Evolutionary conservation across 2,113 vertebrate genomes (phyloP), one percentile per base, ranked within the genome.

Genomic region (Lepus timidus): DNA sequence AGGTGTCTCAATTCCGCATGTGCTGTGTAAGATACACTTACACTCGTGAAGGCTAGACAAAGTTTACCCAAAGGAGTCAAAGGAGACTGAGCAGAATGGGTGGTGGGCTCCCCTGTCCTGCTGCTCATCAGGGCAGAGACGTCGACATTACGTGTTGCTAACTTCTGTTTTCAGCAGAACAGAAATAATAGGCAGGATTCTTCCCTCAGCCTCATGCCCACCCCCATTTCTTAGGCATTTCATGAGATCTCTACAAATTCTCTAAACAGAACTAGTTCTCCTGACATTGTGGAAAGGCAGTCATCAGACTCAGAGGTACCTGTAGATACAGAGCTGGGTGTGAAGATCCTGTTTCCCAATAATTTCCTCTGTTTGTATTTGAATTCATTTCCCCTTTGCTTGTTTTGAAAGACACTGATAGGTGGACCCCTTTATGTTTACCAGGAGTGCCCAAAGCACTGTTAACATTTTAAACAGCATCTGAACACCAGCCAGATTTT

Each of bases 111-210:
- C 44, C 22, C 4, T 4, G 0, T 73, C 25, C 1, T 9, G 17
- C 79, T 76, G 44, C 29, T 91, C 65, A 62, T n/a, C 27, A 71
- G 62, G 23, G 13, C 6, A 82, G 29, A 79, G 33, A 91, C 79
- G 27, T 67, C 74, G 23, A 71, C 68, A 44, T 73, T 90, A 27
- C 58, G 25, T 12, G 36, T 5, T 29, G 52, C 5, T 78, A 5
- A 91, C 75, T 86, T 87, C 44, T 20, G 25, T 95, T 92, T 91
- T 86, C 70, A 74, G 31, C 19, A 83, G 80, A 85, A 88, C 27
- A 86, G n/a, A 95, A 64, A 27, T 67, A n/a, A 36, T 20, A 36
- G 16, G 4, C 27, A 64, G 4, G 11, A 67, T 27, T 44, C 9
- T 86, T 36, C 20, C 25, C 27, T 67, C 49, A 36, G 27, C 6